These are phyloP conservation scores for Microchirus variegatus DNA, from an alignment of 2,797 vertebrate genomes.

Conservation along the genomic window DNA sequence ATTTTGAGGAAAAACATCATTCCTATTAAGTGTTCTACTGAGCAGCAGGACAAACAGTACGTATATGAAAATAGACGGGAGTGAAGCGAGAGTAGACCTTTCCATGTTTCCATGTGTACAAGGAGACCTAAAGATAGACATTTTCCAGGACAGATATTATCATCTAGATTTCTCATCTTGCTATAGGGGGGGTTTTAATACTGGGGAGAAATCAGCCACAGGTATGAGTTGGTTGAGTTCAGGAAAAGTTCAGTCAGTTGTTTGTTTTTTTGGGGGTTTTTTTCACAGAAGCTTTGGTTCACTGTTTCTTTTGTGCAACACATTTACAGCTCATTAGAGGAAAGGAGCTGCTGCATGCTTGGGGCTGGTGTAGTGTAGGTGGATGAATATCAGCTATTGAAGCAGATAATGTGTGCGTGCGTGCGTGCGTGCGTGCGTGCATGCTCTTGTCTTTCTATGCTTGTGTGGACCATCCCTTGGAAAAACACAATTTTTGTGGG, in stretches of 20 bases:
- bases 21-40: no score
- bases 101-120: no score
- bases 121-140: background rate
- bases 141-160: constrained; percentile 4
- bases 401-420: background rate
- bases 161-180: no score
- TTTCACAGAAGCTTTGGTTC: constrained; percentile 7
- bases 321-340: constrained; percentile 28
- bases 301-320: background rate
- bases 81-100: no score
- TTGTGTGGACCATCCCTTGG: no score
- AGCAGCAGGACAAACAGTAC: no score
- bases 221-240: constrained; percentile 51
- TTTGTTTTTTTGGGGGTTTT: constrained; percentile 23
- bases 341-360: constrained; percentile 8
- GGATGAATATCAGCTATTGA: constrained; percentile 5
- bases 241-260: constrained; percentile 29
- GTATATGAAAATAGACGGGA: no score
- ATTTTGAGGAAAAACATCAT: no score
- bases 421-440: background rate
- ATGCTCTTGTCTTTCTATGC: no score
- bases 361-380: constrained; percentile 6
- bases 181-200: background rate
- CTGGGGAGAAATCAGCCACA: constrained; percentile 36
- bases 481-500: no score